These are phyloP conservation scores for Tiliacea aurago DNA, from an alignment of 2,888 invertebrate genomes.

Conservation along the genomic window DNA sequence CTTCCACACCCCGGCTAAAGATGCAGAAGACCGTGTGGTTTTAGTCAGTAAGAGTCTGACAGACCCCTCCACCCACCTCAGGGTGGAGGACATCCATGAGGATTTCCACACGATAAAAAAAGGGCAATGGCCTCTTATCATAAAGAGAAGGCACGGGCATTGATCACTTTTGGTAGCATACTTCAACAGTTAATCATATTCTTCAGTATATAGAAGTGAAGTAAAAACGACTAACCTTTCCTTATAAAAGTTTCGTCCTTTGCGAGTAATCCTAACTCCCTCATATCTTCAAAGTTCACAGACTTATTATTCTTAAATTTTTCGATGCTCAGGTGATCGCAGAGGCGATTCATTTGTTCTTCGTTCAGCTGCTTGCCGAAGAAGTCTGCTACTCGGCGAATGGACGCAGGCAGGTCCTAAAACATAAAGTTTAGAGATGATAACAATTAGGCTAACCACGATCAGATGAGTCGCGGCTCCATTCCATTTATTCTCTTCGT, in stretches of 20 bases:
- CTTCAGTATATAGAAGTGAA: not conserved
- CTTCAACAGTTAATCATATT: not conserved
- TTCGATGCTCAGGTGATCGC: constrained; percentile 93
- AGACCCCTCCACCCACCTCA: no score
- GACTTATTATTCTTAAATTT: constrained; percentile 94
- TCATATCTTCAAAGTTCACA: constrained; percentile 58
- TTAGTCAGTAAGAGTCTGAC: no score
- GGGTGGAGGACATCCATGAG: no score
- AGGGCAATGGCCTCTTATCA: no score
- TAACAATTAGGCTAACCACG: no score
- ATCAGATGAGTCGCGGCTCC: not conserved
- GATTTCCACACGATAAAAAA: no score
- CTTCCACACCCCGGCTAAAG: no score
- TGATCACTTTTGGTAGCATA: not conserved
- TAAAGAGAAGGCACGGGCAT: no score
- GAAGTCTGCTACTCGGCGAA: constrained; percentile 88
- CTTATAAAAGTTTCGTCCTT: constrained; percentile 59
- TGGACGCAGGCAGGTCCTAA: constrained; percentile 41
- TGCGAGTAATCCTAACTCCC: constrained; percentile 19
- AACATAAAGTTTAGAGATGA: not conserved
- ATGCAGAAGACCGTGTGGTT: no score
- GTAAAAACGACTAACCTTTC: constrained; percentile 55
- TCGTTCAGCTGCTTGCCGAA: constrained; percentile 86
- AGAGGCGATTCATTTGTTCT: constrained; percentile 89
- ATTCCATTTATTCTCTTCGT: no score